Percentiles rank a stretch among this genome's conserved stretches.
Evolutionary conservation across 1,140 invertebrate species (phyloP).

Genomic region (Anoplophora glabripennis): DNA sequence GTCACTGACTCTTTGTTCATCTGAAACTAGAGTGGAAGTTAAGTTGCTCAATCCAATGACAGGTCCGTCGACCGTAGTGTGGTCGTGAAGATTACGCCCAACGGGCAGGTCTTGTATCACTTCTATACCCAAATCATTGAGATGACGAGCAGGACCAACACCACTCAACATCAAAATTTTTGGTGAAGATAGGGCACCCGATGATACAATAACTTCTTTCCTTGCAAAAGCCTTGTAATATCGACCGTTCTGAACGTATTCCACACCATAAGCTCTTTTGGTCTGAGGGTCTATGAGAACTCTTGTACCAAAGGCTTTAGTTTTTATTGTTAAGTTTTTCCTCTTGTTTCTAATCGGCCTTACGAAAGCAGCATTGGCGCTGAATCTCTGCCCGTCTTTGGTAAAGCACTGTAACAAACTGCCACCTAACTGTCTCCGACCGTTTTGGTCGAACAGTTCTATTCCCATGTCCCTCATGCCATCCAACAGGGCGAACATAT

Average conservation of each 20-base stretch:
- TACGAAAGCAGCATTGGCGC: conserved; percentile 71
- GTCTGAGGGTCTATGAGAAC: conserved; percentile 68
- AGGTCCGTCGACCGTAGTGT: conserved; percentile 58
- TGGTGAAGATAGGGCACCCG: conserved; percentile 68
- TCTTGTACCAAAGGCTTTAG: conserved; percentile 66
- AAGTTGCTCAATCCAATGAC: conserved; percentile 56
- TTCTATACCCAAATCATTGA: conserved; percentile 56
- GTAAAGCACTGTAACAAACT: conserved; percentile 59
- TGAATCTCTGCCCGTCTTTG: conserved; percentile 62
- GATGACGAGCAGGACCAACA: conserved; percentile 64
- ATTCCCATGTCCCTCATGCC: conserved; percentile 61
- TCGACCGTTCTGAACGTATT: conserved; percentile 54
- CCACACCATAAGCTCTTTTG: conserved; percentile 68
- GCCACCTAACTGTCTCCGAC: conserved; percentile 57
- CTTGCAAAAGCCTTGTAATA: conserved; percentile 51
- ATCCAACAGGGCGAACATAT: conserved; percentile 55
- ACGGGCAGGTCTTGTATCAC: conserved; percentile 61
- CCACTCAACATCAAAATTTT: conserved; percentile 74
- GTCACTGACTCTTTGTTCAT: conserved; percentile 54
- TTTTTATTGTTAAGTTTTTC: conserved; percentile 68
- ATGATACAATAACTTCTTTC: conserved; percentile 73
- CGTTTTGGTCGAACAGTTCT: conserved; percentile 56
- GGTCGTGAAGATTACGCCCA: conserved; percentile 79
- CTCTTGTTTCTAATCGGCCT: conserved; percentile 65
- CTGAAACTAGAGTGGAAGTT: conserved; percentile 51